A percentile compares a stretch with the other conserved stretches of the same genome.
Evolutionary conservation across 2,113 vertebrate genomes (phyloP).

Genomic region (Myiopsitta monachus): DNA sequence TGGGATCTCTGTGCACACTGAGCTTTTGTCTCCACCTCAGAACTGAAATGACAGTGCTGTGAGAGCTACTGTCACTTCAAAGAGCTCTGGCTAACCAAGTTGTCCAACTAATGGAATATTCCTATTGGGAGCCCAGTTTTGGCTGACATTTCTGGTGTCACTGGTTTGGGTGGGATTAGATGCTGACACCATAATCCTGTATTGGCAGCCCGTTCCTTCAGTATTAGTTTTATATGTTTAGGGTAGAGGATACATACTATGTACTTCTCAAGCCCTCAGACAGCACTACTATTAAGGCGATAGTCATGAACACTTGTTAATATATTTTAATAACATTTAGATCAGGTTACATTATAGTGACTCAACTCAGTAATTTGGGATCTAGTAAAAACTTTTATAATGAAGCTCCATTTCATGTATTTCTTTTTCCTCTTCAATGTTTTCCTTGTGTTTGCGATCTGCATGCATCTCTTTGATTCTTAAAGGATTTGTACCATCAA

Average conservation of each 20-base stretch:
- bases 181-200: neutral
- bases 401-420: neutral
- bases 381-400: neutral
- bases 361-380: neutral
- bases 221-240: neutral
- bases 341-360: neutral
- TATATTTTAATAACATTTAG: neutral
- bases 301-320: neutral
- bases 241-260: neutral
- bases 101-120: neutral
- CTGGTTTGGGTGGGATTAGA: neutral
- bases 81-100: neutral
- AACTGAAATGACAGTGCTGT: neutral
- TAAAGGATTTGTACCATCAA: neutral
- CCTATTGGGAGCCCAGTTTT: neutral
- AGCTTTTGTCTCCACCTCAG: neutral
- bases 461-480: neutral
- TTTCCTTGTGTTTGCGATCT: neutral
- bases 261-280: neutral
- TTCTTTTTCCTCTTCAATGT: neutral
- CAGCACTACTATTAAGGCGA: neutral
- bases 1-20: neutral
- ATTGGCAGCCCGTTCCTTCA: neutral
- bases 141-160: neutral
- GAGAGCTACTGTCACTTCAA: neutral